Conservation (phyloP, 1,140 invertebrate species). For the Maniola jurtina region DNA sequence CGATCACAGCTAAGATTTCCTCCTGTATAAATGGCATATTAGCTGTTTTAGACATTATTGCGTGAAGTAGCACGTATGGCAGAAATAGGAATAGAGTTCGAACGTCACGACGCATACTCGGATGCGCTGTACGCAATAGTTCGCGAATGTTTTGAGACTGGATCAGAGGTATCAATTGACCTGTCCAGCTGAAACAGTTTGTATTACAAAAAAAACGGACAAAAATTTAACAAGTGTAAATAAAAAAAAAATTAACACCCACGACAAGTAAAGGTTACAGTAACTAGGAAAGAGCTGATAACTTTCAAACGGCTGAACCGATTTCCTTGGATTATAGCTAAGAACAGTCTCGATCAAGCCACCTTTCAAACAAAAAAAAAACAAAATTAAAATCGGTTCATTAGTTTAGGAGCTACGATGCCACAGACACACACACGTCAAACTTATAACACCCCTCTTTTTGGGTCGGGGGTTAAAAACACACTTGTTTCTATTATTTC, state of each 20-base stretch:
- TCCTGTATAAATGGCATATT: conserved; percentile 69
- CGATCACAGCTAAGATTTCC: conserved; percentile 80
- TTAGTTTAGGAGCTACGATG: too few species aligned
- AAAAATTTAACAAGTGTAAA: neutral
- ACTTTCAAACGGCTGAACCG: too few species aligned
- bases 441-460: too few species aligned
- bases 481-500: neutral
- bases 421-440: too few species aligned
- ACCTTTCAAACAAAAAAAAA: too few species aligned
- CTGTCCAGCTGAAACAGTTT: conserved; percentile 78
- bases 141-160: conserved; percentile 76
- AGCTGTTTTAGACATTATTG: conserved; percentile 78
- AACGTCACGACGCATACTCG: conserved; percentile 84
- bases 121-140: conserved; percentile 82
- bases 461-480: too few species aligned
- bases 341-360: too few species aligned
- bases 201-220: conserved; percentile 9
- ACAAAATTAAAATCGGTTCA: too few species aligned
- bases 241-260: too few species aligned
- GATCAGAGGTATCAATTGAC: conserved; percentile 80
- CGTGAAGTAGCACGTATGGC: conserved; percentile 84
- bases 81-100: conserved; percentile 85
- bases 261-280: too few species aligned
- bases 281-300: too few species aligned
- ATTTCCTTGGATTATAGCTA: too few species aligned